phyloP scores from a whole-genome alignment of 2,797 vertebrate genomes.

The Rhinoraja longicauda region DNA sequence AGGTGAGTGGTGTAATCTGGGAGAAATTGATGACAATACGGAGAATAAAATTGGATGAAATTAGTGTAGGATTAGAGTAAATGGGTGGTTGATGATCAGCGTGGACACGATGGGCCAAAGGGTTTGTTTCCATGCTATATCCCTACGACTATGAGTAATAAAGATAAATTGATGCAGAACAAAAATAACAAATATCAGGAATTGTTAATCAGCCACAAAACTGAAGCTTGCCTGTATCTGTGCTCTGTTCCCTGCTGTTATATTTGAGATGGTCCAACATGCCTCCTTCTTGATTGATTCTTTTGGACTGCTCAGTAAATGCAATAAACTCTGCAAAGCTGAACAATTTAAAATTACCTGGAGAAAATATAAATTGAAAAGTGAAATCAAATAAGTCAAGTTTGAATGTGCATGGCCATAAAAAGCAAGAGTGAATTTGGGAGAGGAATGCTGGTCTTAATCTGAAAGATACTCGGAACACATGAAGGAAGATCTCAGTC shows the following conservation, averaged over 20 bases:
- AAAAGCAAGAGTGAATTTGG: neutral
- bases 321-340: constrained; percentile 68
- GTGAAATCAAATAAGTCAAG: neutral
- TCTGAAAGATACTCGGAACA: neutral
- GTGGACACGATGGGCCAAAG: too few species aligned
- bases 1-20: too few species aligned
- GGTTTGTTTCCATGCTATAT: too few species aligned
- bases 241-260: constrained; percentile 69
- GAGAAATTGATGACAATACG: too few species aligned
- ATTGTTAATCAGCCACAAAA: neutral
- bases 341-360: constrained; percentile 73
- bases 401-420: neutral
- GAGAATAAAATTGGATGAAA: too few species aligned
- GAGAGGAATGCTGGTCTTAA: neutral
- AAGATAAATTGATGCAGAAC: neutral
- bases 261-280: constrained; percentile 75
- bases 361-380: neutral
- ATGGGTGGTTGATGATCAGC: too few species aligned
- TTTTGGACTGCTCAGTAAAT: constrained; percentile 70
- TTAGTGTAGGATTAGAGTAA: too few species aligned
- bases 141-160: too few species aligned
- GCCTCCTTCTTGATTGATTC: constrained; percentile 74
- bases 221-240: constrained; percentile 65
- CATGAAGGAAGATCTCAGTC: neutral
- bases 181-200: neutral